Percentiles rank a stretch among this genome's conserved stretches.
Conservation (phyloP, 2,888 invertebrate genomes). For the Caenorhabditis becei region DNA sequence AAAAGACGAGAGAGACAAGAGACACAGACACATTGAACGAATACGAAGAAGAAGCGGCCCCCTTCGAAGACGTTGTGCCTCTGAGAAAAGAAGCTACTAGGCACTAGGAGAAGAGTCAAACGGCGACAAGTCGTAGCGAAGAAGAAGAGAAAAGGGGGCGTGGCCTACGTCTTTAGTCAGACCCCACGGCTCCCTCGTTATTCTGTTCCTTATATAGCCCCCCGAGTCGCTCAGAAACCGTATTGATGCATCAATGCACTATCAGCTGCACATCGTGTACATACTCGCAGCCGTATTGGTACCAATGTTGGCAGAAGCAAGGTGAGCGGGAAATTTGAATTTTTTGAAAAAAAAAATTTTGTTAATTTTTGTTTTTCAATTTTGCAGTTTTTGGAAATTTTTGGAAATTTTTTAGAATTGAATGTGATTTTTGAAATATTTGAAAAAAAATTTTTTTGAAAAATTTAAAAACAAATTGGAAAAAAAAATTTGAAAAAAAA, state of each 20-base stretch:
- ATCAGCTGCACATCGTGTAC: constrained; percentile 58
- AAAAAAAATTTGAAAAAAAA: too few relatives aligned
- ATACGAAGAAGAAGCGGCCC: neutral
- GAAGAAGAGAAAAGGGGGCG: constrained; percentile 32
- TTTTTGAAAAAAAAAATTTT: constrained; percentile 6
- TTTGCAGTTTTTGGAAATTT: constrained; percentile 5
- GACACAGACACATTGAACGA: neutral
- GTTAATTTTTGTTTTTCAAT: constrained; percentile 1
- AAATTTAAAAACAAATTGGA: too few relatives aligned
- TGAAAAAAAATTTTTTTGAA: too few relatives aligned
- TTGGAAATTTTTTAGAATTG: neutral
- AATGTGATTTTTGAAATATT: neutral
- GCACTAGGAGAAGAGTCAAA: constrained; percentile 31
- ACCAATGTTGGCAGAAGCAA: constrained; percentile 50
- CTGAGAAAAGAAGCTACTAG: constrained; percentile 1
- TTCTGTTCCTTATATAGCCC: neutral
- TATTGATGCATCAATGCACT: constrained; percentile 54
- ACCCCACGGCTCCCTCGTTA: neutral
- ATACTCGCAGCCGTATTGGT: constrained; percentile 46
- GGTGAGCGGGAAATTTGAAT: too few relatives aligned
- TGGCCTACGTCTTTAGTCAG: constrained; percentile 4
- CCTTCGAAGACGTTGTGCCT: neutral
- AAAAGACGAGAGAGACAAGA: constrained; percentile 13
- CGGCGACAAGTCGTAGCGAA: constrained; percentile 40
- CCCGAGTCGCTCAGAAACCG: too few relatives aligned